Conservation (phyloP, 2,888 invertebrate genomes). For the Dascillus cervinus region DNA sequence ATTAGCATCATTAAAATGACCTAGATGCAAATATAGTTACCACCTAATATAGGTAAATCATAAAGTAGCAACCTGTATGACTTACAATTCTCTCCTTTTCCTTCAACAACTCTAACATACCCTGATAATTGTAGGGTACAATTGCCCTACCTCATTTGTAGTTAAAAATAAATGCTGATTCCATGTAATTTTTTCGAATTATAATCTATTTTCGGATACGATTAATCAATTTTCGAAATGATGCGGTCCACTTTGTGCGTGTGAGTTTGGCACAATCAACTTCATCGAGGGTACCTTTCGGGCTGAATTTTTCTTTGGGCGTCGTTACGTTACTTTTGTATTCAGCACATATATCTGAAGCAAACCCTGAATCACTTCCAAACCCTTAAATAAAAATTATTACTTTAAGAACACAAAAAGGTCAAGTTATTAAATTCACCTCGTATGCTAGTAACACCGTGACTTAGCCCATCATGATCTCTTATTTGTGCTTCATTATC, state of each 20-base stretch:
- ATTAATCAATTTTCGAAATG: slow-evolving; percentile 50
- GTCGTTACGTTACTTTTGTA: slow-evolving; percentile 39
- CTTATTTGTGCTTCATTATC: slow-evolving; percentile 20
- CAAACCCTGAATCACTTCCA: slow-evolving; percentile 46
- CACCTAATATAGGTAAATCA: too few relatives aligned
- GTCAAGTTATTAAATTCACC: too few relatives aligned
- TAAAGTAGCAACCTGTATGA: too few relatives aligned
- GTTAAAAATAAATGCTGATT: neutral
- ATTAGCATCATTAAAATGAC: too few relatives aligned
- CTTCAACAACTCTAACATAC: too few relatives aligned
- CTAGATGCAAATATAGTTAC: too few relatives aligned
- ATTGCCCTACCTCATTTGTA: too few relatives aligned
- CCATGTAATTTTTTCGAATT: neutral
- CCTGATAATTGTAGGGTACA: too few relatives aligned
- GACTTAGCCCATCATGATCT: slow-evolving; percentile 28
- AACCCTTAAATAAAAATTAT: slow-evolving; percentile 30
- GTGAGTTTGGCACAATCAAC: slow-evolving; percentile 42
- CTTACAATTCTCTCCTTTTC: too few relatives aligned
- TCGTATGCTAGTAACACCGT: slow-evolving; percentile 31
- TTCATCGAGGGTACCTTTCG: slow-evolving; percentile 36
- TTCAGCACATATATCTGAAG: slow-evolving; percentile 45
- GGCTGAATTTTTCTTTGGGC: slow-evolving; percentile 40
- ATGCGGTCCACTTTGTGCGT: slow-evolving; percentile 54
- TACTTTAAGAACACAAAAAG: slow-evolving; percentile 3
- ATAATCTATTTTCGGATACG: slow-evolving; percentile 34